phyloP scores from a whole-genome alignment of 2,888 invertebrate genomes.

The Ptycholaimellus sp. region DNA sequence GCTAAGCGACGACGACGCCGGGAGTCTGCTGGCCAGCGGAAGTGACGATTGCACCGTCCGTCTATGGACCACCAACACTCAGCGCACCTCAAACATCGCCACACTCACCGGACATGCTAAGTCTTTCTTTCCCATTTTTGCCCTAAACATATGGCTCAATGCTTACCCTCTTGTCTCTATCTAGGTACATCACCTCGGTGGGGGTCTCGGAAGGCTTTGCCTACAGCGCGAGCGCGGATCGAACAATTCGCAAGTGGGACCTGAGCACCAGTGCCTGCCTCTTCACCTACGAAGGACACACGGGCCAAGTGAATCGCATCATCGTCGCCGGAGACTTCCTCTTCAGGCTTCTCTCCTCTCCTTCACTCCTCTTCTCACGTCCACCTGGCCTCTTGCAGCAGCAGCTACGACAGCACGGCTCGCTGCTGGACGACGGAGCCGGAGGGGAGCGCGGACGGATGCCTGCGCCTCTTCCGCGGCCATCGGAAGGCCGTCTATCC shows the following conservation, averaged over 20 bases:
- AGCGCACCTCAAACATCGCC: too few species aligned
- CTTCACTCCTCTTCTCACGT: too few species aligned
- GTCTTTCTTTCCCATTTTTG: too few species aligned
- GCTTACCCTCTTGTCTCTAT: too few species aligned
- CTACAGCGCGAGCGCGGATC: constrained; percentile 32
- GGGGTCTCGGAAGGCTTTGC: constrained; percentile 30
- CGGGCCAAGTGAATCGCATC: constrained; percentile 29
- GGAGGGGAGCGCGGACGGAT: constrained; percentile 19
- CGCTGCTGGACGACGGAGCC: constrained; percentile 32
- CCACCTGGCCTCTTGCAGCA: too few species aligned
- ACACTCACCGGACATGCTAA: too few species aligned
- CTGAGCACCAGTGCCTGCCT: constrained; percentile 29
- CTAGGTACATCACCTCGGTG: constrained; percentile 32
- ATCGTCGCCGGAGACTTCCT: constrained; percentile 29
- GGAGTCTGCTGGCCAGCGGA: constrained; percentile 32
- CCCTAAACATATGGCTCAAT: too few species aligned
- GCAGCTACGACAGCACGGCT: constrained; percentile 22
- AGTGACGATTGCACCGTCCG: constrained; percentile 31
- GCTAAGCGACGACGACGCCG: too few species aligned
- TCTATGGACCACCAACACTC: constrained; percentile 33
- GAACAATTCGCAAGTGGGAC: constrained; percentile 33
- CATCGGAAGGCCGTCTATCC: constrained; percentile 30
- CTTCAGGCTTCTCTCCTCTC: too few species aligned
- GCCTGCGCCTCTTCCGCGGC: constrained; percentile 2
- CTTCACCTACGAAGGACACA: constrained; percentile 29